Base-by-base conservation (phyloP, 2,113 vertebrate species). In the Pomatorhinus ruficollis region DNA sequence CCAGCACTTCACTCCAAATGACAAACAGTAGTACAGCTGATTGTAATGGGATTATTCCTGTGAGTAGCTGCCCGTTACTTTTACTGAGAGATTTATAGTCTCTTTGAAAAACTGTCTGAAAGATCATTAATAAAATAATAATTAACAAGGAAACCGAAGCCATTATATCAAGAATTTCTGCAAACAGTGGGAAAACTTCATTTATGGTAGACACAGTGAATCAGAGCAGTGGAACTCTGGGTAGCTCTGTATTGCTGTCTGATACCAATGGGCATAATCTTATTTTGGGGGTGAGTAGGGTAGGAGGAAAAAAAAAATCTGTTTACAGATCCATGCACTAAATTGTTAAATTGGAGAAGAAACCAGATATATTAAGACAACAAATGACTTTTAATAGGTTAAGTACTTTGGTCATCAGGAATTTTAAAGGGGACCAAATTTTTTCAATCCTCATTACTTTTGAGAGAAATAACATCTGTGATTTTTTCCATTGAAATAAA, bases 41-140 rank as follows among this genome's bases (percentile, higher is more conserved):
- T 89, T 94, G 81, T 87, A 96, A 96, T 94, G 82, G 80, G 66
- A 86, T 94, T 96, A 90, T 64, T 95, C 89, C 42, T 83, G 72
- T 75, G 91, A 95, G 91, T 71, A 88, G 50, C 75, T 95, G 83
- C 89, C 90, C 83, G 77, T 91, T 95, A 70, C 49, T 97, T 97
- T 94, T 79, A 80, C 50, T 76, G 52, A 72, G 63, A 95, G 82
- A 95, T 94, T 96, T 95, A 95, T 44, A 83, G 76, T 81, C 72
- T 82, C 88, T 90, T 71, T 90, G 72, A 92, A 95, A 94, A 95
- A 87, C 49, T 75, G 35, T 35, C 76, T 92, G 83, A 96, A 83
- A 81, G 60, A 90, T 74, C 85, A 92, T 96, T 95, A 93, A 86
- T 93, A 94, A 92, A 88, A 86, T 56, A 78, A 93, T 94, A 97